Evolutionary conservation across 2,797 vertebrate species (phyloP), one percentile per base, ranked within the genome.

Genomic region (Paratrypauchen microcephalus): DNA sequence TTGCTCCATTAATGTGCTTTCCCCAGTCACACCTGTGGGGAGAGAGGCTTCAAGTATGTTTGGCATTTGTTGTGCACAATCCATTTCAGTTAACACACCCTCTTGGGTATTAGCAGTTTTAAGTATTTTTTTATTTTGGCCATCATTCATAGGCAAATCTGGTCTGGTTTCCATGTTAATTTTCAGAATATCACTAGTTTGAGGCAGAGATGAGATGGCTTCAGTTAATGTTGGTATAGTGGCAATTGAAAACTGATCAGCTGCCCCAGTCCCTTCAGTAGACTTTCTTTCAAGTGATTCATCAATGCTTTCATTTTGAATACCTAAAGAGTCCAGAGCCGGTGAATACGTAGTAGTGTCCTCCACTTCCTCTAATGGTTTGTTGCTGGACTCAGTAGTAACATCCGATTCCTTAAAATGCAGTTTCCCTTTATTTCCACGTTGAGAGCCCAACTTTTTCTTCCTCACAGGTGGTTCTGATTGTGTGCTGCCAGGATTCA

Each of bases 401-500:
- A 41, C 68, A 41, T 69, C 41, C 13, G 3, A 15, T 45, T 45
- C 78, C 57, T 72, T 63, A 6, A 39, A 68, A 66, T 65, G 70
- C 47, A 45, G 64, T 47, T 50, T 74, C 26, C 57, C 75, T 84
- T 79, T 79, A 61, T 21, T 71, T 55, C 66, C 87, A 60, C 86
- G 83, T 64, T 82, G 88, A 65, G 90, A 92, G n/a, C 90, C 91
- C 6, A 93, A 74, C 81, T 92, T 93, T 76, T 76, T 87, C 75
- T 74, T 86, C 61, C 21, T 63, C 2, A 7, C 15, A 16, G 61
- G 39, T 23, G 16, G 45, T 73, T 78, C 76, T 67, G 69, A 59
- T 39, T 52, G 57, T 67, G 58, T 79, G 72, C 57, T 21, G 2
- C 78, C 70, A 65, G 32, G 12, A 61, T 69, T 45, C 55, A 41